A percentile compares a stretch with the other conserved stretches of the same genome.
These are phyloP conservation scores for Chrysina gloriosa DNA, from an alignment of 2,888 invertebrate species.

Conservation along the genomic window DNA sequence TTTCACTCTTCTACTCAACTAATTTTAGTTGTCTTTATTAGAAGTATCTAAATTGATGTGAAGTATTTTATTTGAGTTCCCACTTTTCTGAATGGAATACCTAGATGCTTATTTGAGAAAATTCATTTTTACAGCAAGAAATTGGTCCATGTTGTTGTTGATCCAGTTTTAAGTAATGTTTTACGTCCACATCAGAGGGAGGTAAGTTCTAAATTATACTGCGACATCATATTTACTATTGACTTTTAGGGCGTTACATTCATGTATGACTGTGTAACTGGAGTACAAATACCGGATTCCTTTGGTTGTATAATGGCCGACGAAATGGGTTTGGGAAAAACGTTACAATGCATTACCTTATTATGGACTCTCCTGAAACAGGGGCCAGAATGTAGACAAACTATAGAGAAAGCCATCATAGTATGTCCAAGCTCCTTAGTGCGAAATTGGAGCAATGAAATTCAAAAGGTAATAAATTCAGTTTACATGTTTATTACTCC, in stretches of 20 bases:
- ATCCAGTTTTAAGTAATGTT: constrained; percentile 90
- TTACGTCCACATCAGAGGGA: constrained; percentile 98
- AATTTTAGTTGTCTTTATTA: no score
- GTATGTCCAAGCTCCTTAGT: constrained; percentile 98
- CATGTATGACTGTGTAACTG: constrained; percentile 99
- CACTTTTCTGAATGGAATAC: no score
- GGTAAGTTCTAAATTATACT: constrained; percentile 58
- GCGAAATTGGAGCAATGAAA: constrained; percentile 99
- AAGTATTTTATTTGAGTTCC: no score
- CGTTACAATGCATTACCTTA: constrained; percentile 95
- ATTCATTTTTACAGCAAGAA: constrained; percentile 64
- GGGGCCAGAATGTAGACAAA: constrained; percentile 90
- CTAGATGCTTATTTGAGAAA: no score
- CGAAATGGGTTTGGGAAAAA: constrained; percentile 99
- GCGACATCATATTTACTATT: neutral
- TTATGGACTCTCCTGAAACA: constrained; percentile 95
- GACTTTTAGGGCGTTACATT: constrained; percentile 87
- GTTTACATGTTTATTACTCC: neutral
- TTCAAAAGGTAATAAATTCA: constrained; percentile 77
- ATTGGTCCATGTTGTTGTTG: constrained; percentile 96
- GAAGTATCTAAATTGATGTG: no score
- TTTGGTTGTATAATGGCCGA: constrained; percentile 99
- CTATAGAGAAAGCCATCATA: constrained; percentile 92
- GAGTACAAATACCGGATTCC: constrained; percentile 84
- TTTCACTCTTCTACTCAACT: no score